Evolutionary conservation across 2,113 vertebrate species (phyloP).

Genomic region (Thymallus thymallus): DNA sequence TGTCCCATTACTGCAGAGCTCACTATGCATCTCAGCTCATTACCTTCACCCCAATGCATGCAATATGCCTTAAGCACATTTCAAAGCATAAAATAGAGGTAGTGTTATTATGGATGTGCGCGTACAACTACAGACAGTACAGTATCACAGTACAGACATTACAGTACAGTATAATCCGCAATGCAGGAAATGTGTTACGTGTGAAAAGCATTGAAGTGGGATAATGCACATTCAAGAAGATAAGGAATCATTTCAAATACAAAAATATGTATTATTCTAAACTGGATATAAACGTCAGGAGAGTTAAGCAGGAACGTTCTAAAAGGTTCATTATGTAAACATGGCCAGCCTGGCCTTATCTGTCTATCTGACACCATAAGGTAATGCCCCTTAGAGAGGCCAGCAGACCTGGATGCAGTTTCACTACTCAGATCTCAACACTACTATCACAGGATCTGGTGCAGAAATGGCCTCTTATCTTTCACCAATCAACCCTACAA

Average conservation of each 20-base stretch:
- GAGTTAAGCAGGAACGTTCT: slow-evolving; percentile 53
- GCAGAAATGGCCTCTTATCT: background rate
- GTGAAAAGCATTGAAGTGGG: slow-evolving; percentile 43
- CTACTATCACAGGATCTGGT: background rate
- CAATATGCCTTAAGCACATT: slow-evolving; percentile 43
- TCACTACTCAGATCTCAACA: background rate
- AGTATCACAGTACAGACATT: slow-evolving; percentile 36
- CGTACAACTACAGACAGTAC: slow-evolving; percentile 50
- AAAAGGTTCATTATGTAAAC: slow-evolving; percentile 48
- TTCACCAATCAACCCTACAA: background rate
- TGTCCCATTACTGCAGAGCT: slow-evolving; percentile 24
- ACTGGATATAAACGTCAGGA: slow-evolving; percentile 32
- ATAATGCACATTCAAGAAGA: slow-evolving; percentile 51
- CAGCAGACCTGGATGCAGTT: background rate
- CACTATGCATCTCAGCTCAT: background rate
- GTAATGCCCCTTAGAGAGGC: background rate
- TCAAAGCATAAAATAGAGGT: slow-evolving; percentile 31
- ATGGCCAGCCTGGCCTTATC: slow-evolving; percentile 28
- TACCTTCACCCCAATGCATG: slow-evolving; percentile 54
- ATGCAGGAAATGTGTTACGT: slow-evolving; percentile 49
- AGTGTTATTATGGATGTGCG: slow-evolving; percentile 40
- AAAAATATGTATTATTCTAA: too few species aligned
- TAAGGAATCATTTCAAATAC: slow-evolving; percentile 49
- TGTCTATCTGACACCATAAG: background rate
- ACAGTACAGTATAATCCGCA: slow-evolving; percentile 17